Evolutionary conservation across 2,797 vertebrate species (phyloP).

Genomic region (Caiman crocodilus): DNA sequence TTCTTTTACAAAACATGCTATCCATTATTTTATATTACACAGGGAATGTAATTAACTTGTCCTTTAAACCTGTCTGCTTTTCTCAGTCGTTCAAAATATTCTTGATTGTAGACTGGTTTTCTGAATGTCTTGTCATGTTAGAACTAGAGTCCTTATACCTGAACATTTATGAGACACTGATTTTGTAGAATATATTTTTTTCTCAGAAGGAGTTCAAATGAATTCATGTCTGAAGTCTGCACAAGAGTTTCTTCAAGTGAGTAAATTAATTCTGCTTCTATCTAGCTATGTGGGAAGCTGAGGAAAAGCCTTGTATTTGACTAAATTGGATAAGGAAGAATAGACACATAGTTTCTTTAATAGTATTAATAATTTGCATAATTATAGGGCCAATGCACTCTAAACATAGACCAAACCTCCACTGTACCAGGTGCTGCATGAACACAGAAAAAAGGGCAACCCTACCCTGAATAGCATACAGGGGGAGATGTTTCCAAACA

Average conservation of each 20-base stretch:
- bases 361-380: not conserved
- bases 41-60: not conserved
- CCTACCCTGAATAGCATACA: accelerated
- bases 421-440: not conserved
- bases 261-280: not conserved
- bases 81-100: not conserved
- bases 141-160: not conserved
- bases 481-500: not conserved
- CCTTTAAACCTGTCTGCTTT: not conserved
- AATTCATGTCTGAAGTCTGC: not conserved
- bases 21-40: not conserved
- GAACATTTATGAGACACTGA: not conserved
- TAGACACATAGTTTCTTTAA: accelerated
- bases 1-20: accelerated
- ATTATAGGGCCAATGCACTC: not conserved
- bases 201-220: not conserved
- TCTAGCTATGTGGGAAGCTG: not conserved
- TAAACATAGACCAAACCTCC: not conserved
- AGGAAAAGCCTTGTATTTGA: not conserved
- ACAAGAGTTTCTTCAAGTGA: not conserved
- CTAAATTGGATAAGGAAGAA: not conserved
- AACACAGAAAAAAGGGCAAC: accelerated
- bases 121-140: not conserved
- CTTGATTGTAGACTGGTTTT: not conserved
- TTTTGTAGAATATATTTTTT: not conserved